Percentiles rank a stretch among this genome's conserved stretches.
Evolutionary conservation across 2,113 vertebrate species (phyloP).

Genomic region (Oreochromis aureus): DNA sequence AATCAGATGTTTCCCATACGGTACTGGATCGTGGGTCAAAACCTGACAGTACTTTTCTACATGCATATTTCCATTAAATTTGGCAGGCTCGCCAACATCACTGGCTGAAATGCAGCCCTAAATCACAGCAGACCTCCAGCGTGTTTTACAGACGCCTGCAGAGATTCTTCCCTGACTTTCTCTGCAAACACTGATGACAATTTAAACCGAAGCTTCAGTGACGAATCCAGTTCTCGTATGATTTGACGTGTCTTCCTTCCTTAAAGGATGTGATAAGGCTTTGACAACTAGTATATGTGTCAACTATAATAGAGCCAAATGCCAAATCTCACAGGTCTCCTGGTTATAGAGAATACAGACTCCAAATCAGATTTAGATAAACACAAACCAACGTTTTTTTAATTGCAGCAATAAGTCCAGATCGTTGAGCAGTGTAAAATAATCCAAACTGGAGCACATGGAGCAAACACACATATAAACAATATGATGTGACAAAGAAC

Average conservation of each 20-base stretch:
- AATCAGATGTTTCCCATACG: too few species aligned
- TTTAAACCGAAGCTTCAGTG: too few species aligned
- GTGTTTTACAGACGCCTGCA: too few species aligned
- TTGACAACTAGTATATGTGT: neutral
- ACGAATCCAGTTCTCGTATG: too few species aligned
- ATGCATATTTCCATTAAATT: too few species aligned
- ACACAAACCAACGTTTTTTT: neutral
- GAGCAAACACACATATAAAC: neutral
- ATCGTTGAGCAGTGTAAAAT: neutral
- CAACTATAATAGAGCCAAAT: neutral
- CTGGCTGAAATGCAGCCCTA: too few species aligned
- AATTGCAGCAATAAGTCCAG: neutral
- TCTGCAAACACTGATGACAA: too few species aligned
- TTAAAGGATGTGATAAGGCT: neutral
- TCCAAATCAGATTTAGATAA: neutral
- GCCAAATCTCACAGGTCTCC: neutral
- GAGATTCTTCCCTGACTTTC: too few species aligned
- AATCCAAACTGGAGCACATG: neutral
- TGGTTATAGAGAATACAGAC: neutral
- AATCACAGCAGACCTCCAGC: too few species aligned
- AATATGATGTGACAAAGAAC: neutral
- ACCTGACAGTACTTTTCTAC: too few species aligned
- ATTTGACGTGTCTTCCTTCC: neutral
- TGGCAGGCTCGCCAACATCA: too few species aligned
- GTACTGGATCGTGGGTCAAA: too few species aligned